These are phyloP conservation scores for Doryteuthis pealeii DNA, from an alignment of 1,140 invertebrate species.

Conservation along the genomic window DNA sequence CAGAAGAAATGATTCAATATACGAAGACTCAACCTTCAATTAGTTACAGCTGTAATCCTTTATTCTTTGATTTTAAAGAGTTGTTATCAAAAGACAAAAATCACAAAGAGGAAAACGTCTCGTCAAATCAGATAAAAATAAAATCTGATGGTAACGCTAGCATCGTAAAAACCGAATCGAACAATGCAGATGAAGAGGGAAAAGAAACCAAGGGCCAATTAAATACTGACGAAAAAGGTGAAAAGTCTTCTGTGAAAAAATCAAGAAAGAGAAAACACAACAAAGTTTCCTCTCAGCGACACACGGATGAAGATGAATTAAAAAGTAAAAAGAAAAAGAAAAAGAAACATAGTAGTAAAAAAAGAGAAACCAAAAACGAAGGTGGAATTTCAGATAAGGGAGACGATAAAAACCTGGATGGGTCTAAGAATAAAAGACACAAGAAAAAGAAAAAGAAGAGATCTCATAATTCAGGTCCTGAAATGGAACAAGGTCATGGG, in stretches of 20 bases:
- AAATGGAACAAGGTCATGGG: not conserved
- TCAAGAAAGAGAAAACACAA: not conserved
- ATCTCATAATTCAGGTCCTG: not conserved
- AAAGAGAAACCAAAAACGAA: conserved; percentile 18
- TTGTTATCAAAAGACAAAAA: conserved; percentile 25
- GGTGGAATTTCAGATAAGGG: conserved; percentile 10
- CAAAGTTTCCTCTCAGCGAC: not conserved
- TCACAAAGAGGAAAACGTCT: not conserved
- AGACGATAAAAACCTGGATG: not conserved
- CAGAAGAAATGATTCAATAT: conserved; percentile 44
- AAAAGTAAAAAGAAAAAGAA: conserved; percentile 18
- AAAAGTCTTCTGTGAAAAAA: not conserved
- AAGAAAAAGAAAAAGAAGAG: conserved; percentile 14
- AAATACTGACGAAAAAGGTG: not conserved
- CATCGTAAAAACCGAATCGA: not conserved
- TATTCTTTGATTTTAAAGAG: conserved; percentile 46
- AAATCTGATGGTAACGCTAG: not conserved
- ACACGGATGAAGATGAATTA: not conserved
- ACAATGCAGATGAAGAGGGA: not conserved
- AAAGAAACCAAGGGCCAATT: too few relatives aligned
- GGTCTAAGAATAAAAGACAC: not conserved
- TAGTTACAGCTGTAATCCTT: conserved; percentile 46
- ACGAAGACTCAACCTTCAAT: conserved; percentile 37
- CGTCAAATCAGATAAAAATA: not conserved
- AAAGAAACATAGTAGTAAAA: conserved; percentile 15